Evolutionary conservation across 2,113 vertebrate genomes (phyloP).

Genomic region (Muntiacus muntjak): DNA sequence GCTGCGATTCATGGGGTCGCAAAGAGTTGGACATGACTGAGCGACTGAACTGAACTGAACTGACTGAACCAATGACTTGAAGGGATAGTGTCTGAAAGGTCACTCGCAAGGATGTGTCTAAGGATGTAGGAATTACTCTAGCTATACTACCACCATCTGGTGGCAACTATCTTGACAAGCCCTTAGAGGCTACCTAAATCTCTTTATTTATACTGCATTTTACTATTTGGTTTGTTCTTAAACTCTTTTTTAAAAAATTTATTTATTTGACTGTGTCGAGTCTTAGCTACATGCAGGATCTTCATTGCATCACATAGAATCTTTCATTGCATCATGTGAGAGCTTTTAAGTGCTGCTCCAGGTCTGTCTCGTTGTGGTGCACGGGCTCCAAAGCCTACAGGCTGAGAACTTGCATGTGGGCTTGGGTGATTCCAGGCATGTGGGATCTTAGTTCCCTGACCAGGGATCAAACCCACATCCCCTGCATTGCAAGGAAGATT

Average conservation of each 20-base stretch:
- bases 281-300: not conserved
- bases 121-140: not conserved
- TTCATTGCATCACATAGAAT: not conserved
- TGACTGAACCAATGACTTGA: not conserved
- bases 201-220: not conserved
- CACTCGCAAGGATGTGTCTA: not conserved
- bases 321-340: not conserved
- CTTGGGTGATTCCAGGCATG: not conserved
- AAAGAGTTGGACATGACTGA: no score
- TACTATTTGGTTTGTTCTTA: not conserved
- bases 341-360: not conserved
- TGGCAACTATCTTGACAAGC: not conserved
- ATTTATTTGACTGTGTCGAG: not conserved
- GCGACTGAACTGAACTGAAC: no score
- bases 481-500: not conserved
- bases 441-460: not conserved
- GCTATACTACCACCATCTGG: not conserved
- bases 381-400: not conserved
- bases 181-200: not conserved
- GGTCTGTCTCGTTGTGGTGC: not conserved
- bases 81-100: not conserved
- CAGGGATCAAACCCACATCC: not conserved
- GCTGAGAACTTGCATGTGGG: not conserved
- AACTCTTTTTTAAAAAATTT: not conserved
- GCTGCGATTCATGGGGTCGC: no score